These are phyloP conservation scores for Hetaerina americana DNA, from an alignment of 1,140 invertebrate species.

Conservation along the genomic window DNA sequence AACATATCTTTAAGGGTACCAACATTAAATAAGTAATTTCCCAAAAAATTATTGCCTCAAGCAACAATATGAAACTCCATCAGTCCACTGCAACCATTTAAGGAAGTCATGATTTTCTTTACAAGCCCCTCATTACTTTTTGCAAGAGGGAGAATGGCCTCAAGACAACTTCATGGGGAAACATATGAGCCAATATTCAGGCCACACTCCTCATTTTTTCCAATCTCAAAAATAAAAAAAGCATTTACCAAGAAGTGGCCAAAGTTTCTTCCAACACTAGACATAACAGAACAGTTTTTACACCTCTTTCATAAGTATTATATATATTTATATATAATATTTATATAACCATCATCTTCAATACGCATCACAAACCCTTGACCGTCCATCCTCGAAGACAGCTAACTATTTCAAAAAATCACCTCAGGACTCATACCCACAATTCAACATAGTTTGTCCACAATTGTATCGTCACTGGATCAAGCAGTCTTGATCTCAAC, in stretches of 20 bases:
- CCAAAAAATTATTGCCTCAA: neutral
- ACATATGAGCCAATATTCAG: neutral
- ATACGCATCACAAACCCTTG: neutral
- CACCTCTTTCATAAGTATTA: neutral
- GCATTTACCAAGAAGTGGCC: neutral
- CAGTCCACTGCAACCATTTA: neutral
- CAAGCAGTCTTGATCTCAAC: neutral
- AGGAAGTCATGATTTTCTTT: neutral
- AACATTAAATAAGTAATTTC: too few relatives aligned
- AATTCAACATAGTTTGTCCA: neutral
- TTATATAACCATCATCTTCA: neutral
- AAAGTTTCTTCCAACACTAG: neutral
- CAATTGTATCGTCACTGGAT: neutral
- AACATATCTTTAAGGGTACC: neutral
- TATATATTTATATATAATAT: neutral
- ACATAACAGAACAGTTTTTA: neutral
- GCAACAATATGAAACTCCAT: neutral
- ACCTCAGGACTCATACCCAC: neutral
- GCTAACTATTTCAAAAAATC: neutral
- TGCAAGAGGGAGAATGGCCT: neutral
- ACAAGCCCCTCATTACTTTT: too few relatives aligned
- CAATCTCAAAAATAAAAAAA: neutral
- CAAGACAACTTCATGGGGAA: neutral
- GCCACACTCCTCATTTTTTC: neutral
- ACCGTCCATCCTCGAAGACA: neutral